Conservation (phyloP, 2,113 vertebrate genomes). For the Calyptomena viridis region DNA sequence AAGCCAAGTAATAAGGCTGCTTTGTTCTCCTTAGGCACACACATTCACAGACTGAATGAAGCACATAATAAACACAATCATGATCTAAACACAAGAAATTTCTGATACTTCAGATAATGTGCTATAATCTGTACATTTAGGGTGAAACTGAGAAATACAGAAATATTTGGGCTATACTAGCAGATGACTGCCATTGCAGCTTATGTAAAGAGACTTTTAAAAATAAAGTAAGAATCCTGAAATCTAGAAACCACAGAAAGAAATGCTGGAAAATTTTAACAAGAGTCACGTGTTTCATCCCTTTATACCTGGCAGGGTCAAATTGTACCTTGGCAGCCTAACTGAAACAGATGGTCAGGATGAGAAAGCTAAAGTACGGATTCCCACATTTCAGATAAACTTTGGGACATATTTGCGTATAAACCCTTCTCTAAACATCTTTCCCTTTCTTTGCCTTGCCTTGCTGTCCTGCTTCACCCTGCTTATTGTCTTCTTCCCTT, state of each 20-base stretch:
- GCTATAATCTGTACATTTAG: background rate
- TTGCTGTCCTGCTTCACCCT: background rate
- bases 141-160: background rate
- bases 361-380: background rate
- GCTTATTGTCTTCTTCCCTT: accelerated
- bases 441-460: background rate
- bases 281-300: background rate
- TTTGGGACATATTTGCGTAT: background rate
- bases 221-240: background rate
- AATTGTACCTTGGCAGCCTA: background rate
- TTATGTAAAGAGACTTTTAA: background rate
- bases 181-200: background rate
- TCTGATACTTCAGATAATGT: slow-evolving; percentile 9
- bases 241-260: background rate
- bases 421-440: background rate
- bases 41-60: slow-evolving; percentile 12
- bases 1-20: slow-evolving; percentile 42
- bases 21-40: slow-evolving; percentile 60
- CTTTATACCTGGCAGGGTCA: background rate
- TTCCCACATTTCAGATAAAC: background rate
- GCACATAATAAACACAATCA: slow-evolving; percentile 26
- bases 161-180: background rate
- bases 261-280: background rate
- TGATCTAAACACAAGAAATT: slow-evolving; percentile 20
- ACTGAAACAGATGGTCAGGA: background rate